Conservation (phyloP, 1,140 invertebrate genomes). For the Orius laevigatus region DNA sequence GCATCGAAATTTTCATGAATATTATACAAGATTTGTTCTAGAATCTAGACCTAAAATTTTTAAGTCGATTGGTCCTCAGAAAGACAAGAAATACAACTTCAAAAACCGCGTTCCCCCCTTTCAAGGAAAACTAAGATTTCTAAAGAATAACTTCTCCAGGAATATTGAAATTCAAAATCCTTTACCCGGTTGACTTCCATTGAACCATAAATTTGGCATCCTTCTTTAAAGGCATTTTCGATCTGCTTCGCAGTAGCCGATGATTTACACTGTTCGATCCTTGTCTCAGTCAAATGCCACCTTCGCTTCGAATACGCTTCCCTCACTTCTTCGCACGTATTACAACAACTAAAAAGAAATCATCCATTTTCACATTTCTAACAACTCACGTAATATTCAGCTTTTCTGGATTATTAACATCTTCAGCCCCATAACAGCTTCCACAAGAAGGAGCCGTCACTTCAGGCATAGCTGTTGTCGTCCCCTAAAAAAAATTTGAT, state of each 20-base stretch:
- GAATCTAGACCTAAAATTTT: too few species aligned
- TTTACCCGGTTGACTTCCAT: constrained; percentile 86
- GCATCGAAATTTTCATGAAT: too few species aligned
- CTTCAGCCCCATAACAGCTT: constrained; percentile 72
- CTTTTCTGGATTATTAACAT: constrained; percentile 24
- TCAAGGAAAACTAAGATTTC: too few species aligned
- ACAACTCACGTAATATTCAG: constrained; percentile 19
- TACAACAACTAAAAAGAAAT: constrained; percentile 67
- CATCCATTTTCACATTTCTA: not conserved
- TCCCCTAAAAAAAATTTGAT: constrained; percentile 16
- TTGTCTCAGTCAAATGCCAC: constrained; percentile 68
- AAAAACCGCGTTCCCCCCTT: too few species aligned
- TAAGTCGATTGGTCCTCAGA: too few species aligned
- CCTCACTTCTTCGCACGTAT: constrained; percentile 89
- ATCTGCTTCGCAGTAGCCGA: constrained; percentile 53
- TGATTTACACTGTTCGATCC: constrained; percentile 80
- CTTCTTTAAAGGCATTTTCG: constrained; percentile 67
- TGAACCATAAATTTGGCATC: constrained; percentile 88
- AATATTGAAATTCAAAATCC: too few species aligned
- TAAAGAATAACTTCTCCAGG: too few species aligned
- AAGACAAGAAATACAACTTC: too few species aligned
- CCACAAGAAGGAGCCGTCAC: constrained; percentile 33
- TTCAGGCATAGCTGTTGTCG: not conserved
- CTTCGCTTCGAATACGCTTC: constrained; percentile 76
- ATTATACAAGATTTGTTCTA: too few species aligned